Percentiles rank a stretch among this genome's conserved stretches.
Conservation (phyloP, 2,888 invertebrate genomes). For the Bembecia ichneumoniformis region DNA sequence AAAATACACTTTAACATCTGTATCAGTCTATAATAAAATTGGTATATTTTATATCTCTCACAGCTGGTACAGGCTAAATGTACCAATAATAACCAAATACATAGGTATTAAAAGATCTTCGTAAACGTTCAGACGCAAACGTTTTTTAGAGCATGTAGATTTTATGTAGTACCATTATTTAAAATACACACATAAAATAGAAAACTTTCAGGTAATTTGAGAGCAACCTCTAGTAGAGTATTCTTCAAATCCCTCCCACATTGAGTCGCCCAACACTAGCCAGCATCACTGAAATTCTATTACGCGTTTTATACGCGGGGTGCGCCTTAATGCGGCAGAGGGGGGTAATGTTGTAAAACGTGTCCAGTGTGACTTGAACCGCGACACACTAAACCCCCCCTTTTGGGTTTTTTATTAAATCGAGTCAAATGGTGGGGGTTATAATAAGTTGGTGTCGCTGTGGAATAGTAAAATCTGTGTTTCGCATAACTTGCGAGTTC, state of each 20-base stretch:
- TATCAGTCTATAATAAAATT: not conserved
- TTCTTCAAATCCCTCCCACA: constrained; percentile 21
- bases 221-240: too few relatives aligned
- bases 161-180: too few relatives aligned
- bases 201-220: too few relatives aligned
- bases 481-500: constrained; percentile 21
- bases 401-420: constrained; percentile 10
- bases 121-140: too few relatives aligned
- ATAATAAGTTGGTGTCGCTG: constrained; percentile 25
- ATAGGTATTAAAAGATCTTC: too few relatives aligned
- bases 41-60: not conserved
- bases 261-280: constrained; percentile 16
- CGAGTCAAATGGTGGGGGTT: constrained; percentile 14
- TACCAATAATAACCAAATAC: constrained; percentile 9
- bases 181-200: too few relatives aligned
- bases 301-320: constrained; percentile 65
- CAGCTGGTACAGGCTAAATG: not conserved
- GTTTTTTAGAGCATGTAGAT: too few relatives aligned
- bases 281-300: constrained; percentile 65
- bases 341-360: constrained; percentile 53
- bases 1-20: too few relatives aligned
- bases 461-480: constrained; percentile 57
- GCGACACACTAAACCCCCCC: constrained; percentile 32
- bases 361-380: constrained; percentile 51
- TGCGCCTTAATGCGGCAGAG: constrained; percentile 39